phyloP scores from a whole-genome alignment of 2,113 vertebrate genomes.

The Limnothrissa miodon region DNA sequence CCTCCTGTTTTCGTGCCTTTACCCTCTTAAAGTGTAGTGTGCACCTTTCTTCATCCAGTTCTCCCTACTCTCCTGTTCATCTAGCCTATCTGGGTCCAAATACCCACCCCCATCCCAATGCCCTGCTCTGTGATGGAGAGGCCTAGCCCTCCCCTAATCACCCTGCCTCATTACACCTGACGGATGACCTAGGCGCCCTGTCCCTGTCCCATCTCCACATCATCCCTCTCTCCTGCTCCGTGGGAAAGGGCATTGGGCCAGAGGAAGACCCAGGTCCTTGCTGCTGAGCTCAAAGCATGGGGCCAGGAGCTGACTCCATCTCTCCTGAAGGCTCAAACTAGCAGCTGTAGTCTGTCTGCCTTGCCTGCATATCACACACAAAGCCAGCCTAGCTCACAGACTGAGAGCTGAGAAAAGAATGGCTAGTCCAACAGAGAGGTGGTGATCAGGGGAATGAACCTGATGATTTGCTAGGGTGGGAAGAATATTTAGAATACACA shows the following conservation, averaged over 20 bases:
- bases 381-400: neutral
- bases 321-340: neutral
- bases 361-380: neutral
- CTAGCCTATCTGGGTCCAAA: conserved; percentile 26
- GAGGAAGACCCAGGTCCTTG: neutral
- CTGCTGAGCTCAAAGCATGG: neutral
- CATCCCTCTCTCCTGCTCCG: conserved; percentile 13
- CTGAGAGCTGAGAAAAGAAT: neutral
- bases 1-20: neutral
- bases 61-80: conserved; percentile 33
- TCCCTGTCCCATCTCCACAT: conserved; percentile 8
- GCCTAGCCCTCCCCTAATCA: conserved; percentile 48
- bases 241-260: conserved; percentile 4
- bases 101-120: neutral
- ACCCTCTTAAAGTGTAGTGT: neutral
- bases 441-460: neutral
- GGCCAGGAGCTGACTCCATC: neutral
- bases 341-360: neutral
- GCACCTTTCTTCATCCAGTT: conserved; percentile 26
- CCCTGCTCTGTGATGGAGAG: conserved; percentile 50
- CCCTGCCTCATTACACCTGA: conserved; percentile 62
- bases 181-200: conserved; percentile 55
- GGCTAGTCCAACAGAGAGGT: neutral
- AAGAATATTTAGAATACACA: neutral
- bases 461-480: neutral